Conservation (phyloP, 1,140 invertebrate genomes). For the Drosophila saltans region DNA sequence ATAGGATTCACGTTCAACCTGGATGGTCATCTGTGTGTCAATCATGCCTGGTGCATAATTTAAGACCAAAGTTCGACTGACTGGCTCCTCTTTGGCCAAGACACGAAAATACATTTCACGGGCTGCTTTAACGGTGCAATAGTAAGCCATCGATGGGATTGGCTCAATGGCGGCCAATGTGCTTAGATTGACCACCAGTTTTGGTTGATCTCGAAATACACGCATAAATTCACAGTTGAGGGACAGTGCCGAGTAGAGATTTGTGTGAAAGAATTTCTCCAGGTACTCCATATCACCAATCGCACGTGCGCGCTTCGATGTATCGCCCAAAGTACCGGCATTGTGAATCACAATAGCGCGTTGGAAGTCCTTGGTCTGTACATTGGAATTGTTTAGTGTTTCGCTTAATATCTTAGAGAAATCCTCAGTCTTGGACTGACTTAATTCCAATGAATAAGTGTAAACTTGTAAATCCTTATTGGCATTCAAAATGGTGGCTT, state of each 20-base stretch:
- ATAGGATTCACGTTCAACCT: conserved; percentile 85
- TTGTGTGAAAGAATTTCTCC: conserved; percentile 89
- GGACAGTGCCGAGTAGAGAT: conserved; percentile 90
- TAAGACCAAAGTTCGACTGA: conserved; percentile 89
- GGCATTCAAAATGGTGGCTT: conserved; percentile 84
- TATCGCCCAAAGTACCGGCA: conserved; percentile 93
- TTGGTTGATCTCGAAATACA: conserved; percentile 81
- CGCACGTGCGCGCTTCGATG: conserved; percentile 86
- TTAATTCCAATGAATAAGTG: conserved; percentile 86
- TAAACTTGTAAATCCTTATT: conserved; percentile 83
- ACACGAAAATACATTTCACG: conserved; percentile 95
- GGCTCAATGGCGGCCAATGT: conserved; percentile 92
- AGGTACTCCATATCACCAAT: conserved; percentile 86
- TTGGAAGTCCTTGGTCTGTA: conserved; percentile 84
- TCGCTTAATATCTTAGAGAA: conserved; percentile 56
- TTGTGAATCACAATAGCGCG: conserved; percentile 93
- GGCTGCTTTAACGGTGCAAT: conserved; percentile 95
- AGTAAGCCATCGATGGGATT: conserved; percentile 90
- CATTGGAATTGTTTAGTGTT: conserved; percentile 12
- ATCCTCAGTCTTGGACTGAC: conserved; percentile 63
- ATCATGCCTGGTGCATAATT: conserved; percentile 98
- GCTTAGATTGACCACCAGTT: conserved; percentile 93
- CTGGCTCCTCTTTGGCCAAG: conserved; percentile 89
- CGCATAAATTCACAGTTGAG: conserved; percentile 91
- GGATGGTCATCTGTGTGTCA: conserved; percentile 94